Evolutionary conservation across 2,113 vertebrate genomes (phyloP), one percentile per base, ranked within the genome.

Genomic region (Scomber colias): DNA sequence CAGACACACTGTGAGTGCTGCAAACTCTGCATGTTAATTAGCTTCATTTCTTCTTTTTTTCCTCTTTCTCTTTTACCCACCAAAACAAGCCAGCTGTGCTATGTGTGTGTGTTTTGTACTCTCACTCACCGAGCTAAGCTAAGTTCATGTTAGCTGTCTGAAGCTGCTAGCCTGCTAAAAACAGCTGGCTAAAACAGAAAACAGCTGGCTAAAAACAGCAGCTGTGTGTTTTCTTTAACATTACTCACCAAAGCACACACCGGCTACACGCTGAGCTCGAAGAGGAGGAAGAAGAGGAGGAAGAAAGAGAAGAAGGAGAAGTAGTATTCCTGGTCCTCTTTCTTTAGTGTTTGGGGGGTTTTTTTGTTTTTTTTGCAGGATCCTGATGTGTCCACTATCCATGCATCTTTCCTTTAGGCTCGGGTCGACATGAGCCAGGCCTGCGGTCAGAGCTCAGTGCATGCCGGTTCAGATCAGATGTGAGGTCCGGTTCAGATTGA

Each of bases 101-200:
- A 5, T 9, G 19, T 11, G n/a, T 19, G n/a, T 19, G 51, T 8
- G 12, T 17, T 53, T 21, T 16, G 2, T 2, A 50, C 44, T 57
- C 44, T 46, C 17, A 30, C 11, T 51, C 68, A 3, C 13, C 15
- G 4, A 11, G 73, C 75, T 81, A 40, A 81, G 89, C 87, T 84
- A 54, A 55, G 77, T 83, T 69, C 21, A 45, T n/a, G 87, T 84
- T 92, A 90, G 89, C 90, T 40, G 70, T 5, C 54, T 67, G 75
- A 1, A 56, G 81, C 81, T 71, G 85, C 74, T 90, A 92, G 86
- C 88, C 83, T 17, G 91, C 90, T 89, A 91, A 45, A 71, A 89
- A 88, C 92, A 93, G 92, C 92, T 92, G 90, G 77, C 69, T 65
- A 15, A 27, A 27, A 27, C 24, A 27, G 24, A 45, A 71, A 89